Conservation (phyloP, 2,888 invertebrate species). For the Dasypogon diadema region DNA sequence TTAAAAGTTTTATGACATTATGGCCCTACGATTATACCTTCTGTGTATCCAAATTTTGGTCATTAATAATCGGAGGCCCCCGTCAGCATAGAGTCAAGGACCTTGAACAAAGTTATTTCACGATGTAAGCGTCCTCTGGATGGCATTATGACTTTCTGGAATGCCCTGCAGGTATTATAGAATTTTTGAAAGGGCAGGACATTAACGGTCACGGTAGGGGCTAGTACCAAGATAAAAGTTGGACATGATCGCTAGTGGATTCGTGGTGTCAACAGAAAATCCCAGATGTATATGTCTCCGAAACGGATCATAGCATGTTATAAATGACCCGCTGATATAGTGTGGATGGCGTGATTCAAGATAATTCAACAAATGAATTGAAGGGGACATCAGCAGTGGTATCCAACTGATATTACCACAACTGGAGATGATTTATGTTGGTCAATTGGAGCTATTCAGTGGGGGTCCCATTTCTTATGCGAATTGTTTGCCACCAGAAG, state of each 20-base stretch:
- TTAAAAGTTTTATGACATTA: slow-evolving; percentile 46
- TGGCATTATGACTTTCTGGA: slow-evolving; percentile 55
- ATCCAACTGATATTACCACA: slow-evolving; percentile 35
- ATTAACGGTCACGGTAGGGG: slow-evolving; percentile 55
- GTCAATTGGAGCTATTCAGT: slow-evolving; percentile 45
- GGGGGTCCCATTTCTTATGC: slow-evolving; percentile 49
- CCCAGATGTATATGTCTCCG: slow-evolving; percentile 25
- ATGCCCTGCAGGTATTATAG: slow-evolving; percentile 49
- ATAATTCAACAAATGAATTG: slow-evolving; percentile 53
- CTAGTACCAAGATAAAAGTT: slow-evolving; percentile 51
- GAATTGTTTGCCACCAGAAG: slow-evolving; percentile 36
- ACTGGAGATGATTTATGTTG: slow-evolving; percentile 51
- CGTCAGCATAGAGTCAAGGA: slow-evolving; percentile 48
- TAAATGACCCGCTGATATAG: slow-evolving; percentile 43
- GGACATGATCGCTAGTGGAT: slow-evolving; percentile 51
- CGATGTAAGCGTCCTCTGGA: slow-evolving; percentile 36
- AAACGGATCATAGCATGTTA: slow-evolving; percentile 47
- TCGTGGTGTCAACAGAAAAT: slow-evolving; percentile 53
- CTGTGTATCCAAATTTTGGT: slow-evolving; percentile 38
- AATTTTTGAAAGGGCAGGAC: slow-evolving; percentile 46
- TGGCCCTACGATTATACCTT: slow-evolving; percentile 39
- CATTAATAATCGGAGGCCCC: slow-evolving; percentile 51
- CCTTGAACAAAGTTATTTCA: slow-evolving; percentile 47
- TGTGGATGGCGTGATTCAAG: slow-evolving; percentile 51
- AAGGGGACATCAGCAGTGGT: slow-evolving; percentile 45